These are phyloP conservation scores for Trissolcus brochymenae DNA, from an alignment of 2,888 invertebrate species.

Conservation along the genomic window DNA sequence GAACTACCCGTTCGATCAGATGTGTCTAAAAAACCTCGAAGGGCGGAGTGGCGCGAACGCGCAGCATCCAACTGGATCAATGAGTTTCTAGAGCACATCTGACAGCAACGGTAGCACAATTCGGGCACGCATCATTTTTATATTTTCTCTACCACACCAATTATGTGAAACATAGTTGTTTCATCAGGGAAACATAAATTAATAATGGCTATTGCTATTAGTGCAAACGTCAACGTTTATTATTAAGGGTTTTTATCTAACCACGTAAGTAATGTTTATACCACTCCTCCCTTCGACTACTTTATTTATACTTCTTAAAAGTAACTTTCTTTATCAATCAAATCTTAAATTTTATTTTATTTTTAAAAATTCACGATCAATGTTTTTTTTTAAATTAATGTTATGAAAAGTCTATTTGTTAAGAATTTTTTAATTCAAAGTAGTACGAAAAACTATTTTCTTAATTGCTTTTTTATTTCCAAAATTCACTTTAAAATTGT, in stretches of 20 bases:
- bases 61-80: constrained; percentile 61
- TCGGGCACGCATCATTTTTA: constrained; percentile 47
- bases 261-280: constrained; percentile 35
- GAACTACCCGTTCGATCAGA: constrained; percentile 47
- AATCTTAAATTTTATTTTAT: constrained; percentile 8
- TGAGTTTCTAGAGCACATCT: constrained; percentile 58
- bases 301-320: no score
- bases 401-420: no score
- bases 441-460: no score
- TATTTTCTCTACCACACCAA: constrained; percentile 43
- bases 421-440: no score
- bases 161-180: constrained; percentile 23
- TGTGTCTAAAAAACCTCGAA: constrained; percentile 43
- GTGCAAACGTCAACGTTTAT: constrained; percentile 26
- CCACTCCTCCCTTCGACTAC: no score
- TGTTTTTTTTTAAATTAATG: no score
- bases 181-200: constrained; percentile 25
- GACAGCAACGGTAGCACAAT: constrained; percentile 56
- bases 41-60: constrained; percentile 57
- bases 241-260: constrained; percentile 39
- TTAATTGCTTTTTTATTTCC: no score
- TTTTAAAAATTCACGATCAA: not conserved
- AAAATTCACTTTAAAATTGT: no score
- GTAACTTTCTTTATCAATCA: not conserved
- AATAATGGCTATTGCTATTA: constrained; percentile 24